These are phyloP conservation scores for Astropecten irregularis DNA, from an alignment of 53 echinoderm and acorn worm genomes.

Conservation along the genomic window DNA sequence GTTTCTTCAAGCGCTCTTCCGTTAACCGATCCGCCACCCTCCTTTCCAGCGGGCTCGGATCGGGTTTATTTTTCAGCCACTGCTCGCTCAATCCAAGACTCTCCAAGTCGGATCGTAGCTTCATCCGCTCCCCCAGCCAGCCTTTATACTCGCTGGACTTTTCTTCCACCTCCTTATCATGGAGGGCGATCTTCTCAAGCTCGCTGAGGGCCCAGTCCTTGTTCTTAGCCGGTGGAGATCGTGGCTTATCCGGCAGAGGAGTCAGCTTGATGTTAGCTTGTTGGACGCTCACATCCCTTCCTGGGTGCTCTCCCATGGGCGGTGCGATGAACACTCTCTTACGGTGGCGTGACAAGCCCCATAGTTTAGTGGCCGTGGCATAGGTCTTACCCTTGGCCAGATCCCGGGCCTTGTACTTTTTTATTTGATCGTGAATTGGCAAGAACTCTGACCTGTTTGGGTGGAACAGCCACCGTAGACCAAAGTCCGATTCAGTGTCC, in stretches of 20 bases:
- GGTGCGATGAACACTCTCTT: conserved; percentile 73
- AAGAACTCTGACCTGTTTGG: conserved; percentile 82
- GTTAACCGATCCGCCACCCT: conserved; percentile 73
- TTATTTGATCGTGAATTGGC: conserved; percentile 86
- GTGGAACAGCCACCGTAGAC: conserved; percentile 81
- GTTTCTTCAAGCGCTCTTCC: conserved; percentile 56
- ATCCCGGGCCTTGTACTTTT: conserved; percentile 85
- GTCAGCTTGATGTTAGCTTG: conserved; percentile 53
- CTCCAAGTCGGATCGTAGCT: conserved; percentile 75
- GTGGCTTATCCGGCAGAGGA: conserved; percentile 26
- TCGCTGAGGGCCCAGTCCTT: conserved; percentile 71
- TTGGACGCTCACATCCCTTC: conserved; percentile 44
- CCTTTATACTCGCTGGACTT: conserved; percentile 70
- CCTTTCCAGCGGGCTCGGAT: conserved; percentile 79
- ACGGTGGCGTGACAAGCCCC: conserved; percentile 66
- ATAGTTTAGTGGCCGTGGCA: conserved; percentile 71
- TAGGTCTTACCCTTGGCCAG: conserved; percentile 74
- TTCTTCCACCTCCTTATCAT: conserved; percentile 71
- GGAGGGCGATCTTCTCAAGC: conserved; percentile 65
- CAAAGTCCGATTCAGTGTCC: conserved; percentile 71
- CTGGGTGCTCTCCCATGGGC: conserved; percentile 70
- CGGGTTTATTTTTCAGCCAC: conserved; percentile 80
- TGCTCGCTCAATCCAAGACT: conserved; percentile 78
- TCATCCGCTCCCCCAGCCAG: conserved; percentile 73
- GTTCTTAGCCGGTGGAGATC: neutral